These are phyloP conservation scores for Muscicapa comitata DNA, from an alignment of 2,797 vertebrate species.

Conservation along the genomic window DNA sequence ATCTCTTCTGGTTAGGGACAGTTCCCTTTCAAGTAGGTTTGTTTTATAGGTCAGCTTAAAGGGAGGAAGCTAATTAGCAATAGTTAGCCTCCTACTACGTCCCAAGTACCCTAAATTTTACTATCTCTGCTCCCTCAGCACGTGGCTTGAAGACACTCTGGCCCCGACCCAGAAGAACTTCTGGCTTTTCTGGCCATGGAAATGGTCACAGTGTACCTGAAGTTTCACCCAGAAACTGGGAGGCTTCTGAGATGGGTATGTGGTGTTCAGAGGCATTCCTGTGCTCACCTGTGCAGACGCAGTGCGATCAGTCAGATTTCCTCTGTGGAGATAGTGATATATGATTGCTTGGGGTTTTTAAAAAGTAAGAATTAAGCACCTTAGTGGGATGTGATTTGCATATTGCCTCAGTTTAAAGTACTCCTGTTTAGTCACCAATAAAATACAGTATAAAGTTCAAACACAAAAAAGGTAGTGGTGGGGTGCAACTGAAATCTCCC, in stretches of 20 bases:
- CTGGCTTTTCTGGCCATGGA: background rate
- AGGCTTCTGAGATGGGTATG: background rate
- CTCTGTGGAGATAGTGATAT: background rate
- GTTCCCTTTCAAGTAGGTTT: background rate
- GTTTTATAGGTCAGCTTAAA: background rate
- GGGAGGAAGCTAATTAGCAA: background rate
- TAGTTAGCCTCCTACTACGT: rapidly evolving
- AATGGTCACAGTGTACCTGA: rapidly evolving
- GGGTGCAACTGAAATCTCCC: background rate
- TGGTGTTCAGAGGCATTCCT: background rate
- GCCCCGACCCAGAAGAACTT: background rate
- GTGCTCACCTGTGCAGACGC: background rate
- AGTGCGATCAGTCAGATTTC: background rate
- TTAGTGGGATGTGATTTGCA: background rate
- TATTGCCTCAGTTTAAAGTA: background rate
- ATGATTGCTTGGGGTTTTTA: background rate
- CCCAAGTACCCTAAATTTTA: background rate
- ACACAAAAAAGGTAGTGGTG: background rate
- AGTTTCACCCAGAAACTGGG: background rate
- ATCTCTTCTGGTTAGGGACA: background rate
- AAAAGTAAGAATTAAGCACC: background rate
- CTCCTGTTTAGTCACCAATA: background rate
- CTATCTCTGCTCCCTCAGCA: background rate
- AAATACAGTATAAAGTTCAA: background rate
- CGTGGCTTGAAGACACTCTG: background rate